A percentile compares a stretch with the other conserved stretches of the same genome.
Conservation (phyloP, 1,140 invertebrate genomes). For the Pseudomyrmex flavicornis region DNA sequence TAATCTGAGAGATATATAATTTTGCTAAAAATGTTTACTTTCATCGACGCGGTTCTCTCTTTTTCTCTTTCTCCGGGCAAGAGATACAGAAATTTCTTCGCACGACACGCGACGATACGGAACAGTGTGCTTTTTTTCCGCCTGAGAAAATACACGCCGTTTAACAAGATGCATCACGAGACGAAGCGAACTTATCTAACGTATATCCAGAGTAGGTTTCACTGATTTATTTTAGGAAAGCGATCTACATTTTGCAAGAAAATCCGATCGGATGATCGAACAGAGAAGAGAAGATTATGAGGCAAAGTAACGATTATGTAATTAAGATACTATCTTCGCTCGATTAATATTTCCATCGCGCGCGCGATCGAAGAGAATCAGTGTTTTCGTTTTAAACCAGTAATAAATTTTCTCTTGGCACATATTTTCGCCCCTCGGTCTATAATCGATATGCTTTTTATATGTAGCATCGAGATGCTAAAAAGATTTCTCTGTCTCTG, state of each 20-base stretch:
- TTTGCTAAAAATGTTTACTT: background rate
- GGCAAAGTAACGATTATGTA: background rate
- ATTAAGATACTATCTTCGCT: background rate
- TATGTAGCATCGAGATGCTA: background rate
- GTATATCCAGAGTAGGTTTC: background rate
- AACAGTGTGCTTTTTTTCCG: conserved; percentile 1
- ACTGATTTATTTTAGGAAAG: conserved; percentile 32
- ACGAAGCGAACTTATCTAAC: background rate
- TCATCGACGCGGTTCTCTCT: background rate
- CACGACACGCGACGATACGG: background rate
- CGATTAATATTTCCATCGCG: background rate
- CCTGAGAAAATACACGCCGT: background rate
- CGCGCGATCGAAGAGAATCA: background rate
- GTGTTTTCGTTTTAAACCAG: background rate
- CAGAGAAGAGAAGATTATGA: no score
- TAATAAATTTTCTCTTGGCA: conserved; percentile 2
- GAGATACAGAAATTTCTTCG: background rate
- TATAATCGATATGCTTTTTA: no score
- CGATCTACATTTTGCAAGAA: conserved; percentile 9
- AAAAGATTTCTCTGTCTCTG: conserved; percentile 5
- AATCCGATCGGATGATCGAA: background rate
- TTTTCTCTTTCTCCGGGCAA: background rate
- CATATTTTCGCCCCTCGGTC: background rate
- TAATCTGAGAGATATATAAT: background rate
- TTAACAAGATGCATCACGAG: conserved; percentile 13